Percentiles rank a stretch among this genome's conserved stretches.
Conservation (phyloP, 2,797 vertebrate species). For the Masticophis lateralis region DNA sequence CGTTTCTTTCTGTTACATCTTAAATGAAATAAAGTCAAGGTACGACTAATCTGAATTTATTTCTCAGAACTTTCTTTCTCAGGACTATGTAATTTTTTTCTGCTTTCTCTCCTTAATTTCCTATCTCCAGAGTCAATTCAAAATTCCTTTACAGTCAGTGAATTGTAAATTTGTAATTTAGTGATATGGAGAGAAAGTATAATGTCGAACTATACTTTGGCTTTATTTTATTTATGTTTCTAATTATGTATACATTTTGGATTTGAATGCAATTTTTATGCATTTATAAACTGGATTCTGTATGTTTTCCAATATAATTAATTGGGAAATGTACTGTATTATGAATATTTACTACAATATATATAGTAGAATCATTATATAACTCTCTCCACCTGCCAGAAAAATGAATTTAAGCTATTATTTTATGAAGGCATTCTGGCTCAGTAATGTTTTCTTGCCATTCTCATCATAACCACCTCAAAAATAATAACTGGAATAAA, state of each 20-base stretch:
- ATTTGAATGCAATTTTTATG: background rate
- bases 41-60: background rate
- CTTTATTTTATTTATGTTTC: background rate
- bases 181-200: background rate
- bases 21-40: background rate
- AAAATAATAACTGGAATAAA: slow-evolving; percentile 23
- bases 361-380: slow-evolving; percentile 17
- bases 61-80: background rate
- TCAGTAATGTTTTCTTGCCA: slow-evolving; percentile 37
- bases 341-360: slow-evolving; percentile 50
- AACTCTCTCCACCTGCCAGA: background rate
- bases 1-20: background rate
- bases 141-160: background rate
- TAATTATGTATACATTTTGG: background rate
- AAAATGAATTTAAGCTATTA: slow-evolving; percentile 35
- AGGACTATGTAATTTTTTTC: background rate
- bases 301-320: background rate
- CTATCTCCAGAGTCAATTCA: background rate
- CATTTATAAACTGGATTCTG: background rate
- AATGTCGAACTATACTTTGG: background rate
- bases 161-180: background rate
- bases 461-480: slow-evolving; percentile 14
- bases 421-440: slow-evolving; percentile 30
- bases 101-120: background rate
- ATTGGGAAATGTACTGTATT: background rate